Evolutionary conservation across 2,888 invertebrate genomes (phyloP), one percentile per base, ranked within the genome.

Genomic region (Nycteola revayana): DNA sequence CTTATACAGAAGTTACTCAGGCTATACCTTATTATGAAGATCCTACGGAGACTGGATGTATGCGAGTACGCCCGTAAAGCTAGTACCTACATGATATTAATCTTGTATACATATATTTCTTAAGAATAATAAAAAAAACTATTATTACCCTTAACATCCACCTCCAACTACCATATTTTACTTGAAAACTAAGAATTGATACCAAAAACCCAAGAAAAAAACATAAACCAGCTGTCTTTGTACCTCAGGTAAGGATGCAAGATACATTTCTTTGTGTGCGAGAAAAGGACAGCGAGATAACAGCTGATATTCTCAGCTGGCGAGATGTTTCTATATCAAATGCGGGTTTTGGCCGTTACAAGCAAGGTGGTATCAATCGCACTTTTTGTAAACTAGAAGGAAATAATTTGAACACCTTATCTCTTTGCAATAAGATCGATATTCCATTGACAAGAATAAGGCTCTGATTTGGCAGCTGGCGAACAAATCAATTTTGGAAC

Each of bases 261-360:
- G 32, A 45, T 53, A 0, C 17, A 10, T 0, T 9, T 17, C 9
- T 28, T 9, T 31, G 1, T 35, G 9, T 20, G 28, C 1, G 0
- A 31, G 29, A 56, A 5, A 32, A 33, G 22, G 42, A 50, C 3
- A 10, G 9, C 0, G 1, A 31, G 32, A 37, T n/a, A 49, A 39
- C 55, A 56, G 39, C 43, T 44, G 57, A 50, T 53, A 34, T 32
- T 26, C 23, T 28, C 36, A 14, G 14, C 14, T 14, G 14, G 14
- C 5, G 49, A 54, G 48, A 49, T 54, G 55, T 44, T 34, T 34
- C 24, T 30, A 31, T 43, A 34, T 41, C 37, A 42, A 20, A 42
- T 36, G 32, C 25, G 36, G 23, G 36, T 32, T 36, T 47, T 44
- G 14, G 14, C 14, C 36, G 22, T 36, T 10, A 6, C n/a, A 21